A percentile compares a stretch with the other conserved stretches of the same genome.
phyloP scores from a whole-genome alignment of 2,113 vertebrate species.

The Jaculus jaculus region DNA sequence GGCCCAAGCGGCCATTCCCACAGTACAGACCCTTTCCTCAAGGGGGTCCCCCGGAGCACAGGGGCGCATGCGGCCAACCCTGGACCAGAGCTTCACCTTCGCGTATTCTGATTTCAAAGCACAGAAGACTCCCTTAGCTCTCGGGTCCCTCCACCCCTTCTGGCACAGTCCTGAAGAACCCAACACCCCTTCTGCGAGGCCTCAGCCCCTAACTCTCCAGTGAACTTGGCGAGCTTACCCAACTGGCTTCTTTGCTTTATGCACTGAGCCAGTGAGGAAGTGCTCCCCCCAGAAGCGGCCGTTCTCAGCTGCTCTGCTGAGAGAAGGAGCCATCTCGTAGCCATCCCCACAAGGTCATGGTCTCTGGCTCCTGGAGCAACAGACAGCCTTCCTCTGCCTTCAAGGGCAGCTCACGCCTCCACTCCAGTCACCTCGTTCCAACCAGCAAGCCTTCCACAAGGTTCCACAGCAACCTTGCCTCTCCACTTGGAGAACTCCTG shows the following conservation, averaged over 20 bases:
- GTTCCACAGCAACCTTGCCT: fast-evolving
- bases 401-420: neutral
- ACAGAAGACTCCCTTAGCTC: neutral
- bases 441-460: neutral
- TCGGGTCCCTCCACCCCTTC: neutral
- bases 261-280: neutral
- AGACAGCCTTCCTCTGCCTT: neutral
- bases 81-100: neutral
- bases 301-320: neutral
- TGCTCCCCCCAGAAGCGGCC: neutral
- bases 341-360: fast-evolving
- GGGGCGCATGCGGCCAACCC: neutral
- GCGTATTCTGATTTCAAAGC: neutral
- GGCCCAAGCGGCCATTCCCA: neutral
- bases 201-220: neutral
- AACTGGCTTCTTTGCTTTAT: neutral
- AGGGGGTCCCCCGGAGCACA: no score
- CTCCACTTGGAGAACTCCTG: neutral
- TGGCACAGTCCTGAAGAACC: neutral
- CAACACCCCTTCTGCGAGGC: neutral
- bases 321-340: neutral
- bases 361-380: fast-evolving
- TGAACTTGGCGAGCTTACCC: neutral
- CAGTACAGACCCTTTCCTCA: neutral
- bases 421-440: neutral